Base-by-base conservation (phyloP, 2,113 vertebrate genomes). In the Catharus bicknelli region DNA sequence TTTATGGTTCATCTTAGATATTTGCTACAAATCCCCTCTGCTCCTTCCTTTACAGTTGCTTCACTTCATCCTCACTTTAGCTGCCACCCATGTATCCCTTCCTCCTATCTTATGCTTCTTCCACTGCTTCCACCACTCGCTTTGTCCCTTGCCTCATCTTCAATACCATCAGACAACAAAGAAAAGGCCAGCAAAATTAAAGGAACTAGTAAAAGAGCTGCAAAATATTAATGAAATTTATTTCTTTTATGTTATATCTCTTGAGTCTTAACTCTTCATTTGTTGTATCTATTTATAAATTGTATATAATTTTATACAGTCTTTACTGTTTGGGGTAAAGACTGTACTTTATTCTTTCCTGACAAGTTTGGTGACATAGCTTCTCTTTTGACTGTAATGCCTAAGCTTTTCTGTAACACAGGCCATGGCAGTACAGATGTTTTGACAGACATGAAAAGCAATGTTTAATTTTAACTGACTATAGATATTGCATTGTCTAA, bases 1-100 rank as follows among this genome's bases (percentile, higher is more conserved):
- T 86, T 94, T 94, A 70, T 48, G 81, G 86, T 78, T 94, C 76
- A 36, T 92, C 73, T 88, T 53, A 53, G 25, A 63, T 92, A 25
- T 75, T 96, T 88, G 48, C 25, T 86, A 50, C 68, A 93, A 94
- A 59, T 11, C 9, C 14, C 5, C 36, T 78, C 48, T 70, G 17
- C 8, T 16, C 7, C 13, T 83, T 74, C 30, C 42, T 7, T 88
- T 48, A 68, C 79, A 92, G 64, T 80, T 0, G 0, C 16, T 88
- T 80, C 48, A 38, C n/a, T 93, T 96, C 86, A 92, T 3, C 36
- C 15, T 88, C 88, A 66, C 68, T 70, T 76, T 42, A 62, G 10
- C 7, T 77, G 20, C 29, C 45, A 72, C 18, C 5, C 25, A 34
- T 72, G 32, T 43, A 81, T 63, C 19, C 55, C 10, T 86, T 94